Percentiles rank a stretch among this genome's conserved stretches.
Evolutionary conservation across 2,113 vertebrate genomes (phyloP).

Genomic region (Larimichthys polyactis): DNA sequence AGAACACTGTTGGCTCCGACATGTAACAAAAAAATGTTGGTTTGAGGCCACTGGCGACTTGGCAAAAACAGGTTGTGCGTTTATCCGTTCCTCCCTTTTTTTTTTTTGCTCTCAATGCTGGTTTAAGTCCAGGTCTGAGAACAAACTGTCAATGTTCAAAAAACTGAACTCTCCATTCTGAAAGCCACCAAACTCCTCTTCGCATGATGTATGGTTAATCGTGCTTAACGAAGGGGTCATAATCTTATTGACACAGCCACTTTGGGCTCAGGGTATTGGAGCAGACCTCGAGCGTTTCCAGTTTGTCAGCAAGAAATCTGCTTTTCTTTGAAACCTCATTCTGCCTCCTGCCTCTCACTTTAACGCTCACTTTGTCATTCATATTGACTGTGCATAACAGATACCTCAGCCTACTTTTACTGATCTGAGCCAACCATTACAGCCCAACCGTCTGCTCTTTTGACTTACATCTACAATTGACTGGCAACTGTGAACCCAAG

Average conservation of each 20-base stretch:
- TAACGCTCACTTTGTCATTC: conserved; percentile 10
- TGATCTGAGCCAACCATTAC: conserved; percentile 41
- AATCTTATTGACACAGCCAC: conserved; percentile 29
- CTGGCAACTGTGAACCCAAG: conserved; percentile 53
- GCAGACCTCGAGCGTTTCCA: conserved; percentile 17
- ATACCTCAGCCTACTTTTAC: conserved; percentile 25
- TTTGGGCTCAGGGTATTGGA: neutral
- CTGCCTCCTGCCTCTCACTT: conserved; percentile 19
- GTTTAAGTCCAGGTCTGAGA: conserved; percentile 52
- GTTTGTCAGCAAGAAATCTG: conserved; percentile 47
- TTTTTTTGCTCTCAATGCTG: conserved; percentile 6
- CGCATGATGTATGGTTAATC: conserved; percentile 14
- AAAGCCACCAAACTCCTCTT: conserved; percentile 32
- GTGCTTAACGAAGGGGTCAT: conserved; percentile 16
- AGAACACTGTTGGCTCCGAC: conserved; percentile 46
- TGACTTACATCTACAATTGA: conserved; percentile 65
- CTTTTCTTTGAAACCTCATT: conserved; percentile 36
- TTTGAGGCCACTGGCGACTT: conserved; percentile 61
- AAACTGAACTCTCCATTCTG: conserved; percentile 12
- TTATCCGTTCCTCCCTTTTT: conserved; percentile 34
- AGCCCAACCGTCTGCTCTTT: conserved; percentile 36
- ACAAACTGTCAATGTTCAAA: conserved; percentile 7
- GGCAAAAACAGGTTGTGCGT: conserved; percentile 57
- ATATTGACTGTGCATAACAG: conserved; percentile 17
- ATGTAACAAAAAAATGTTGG: conserved; percentile 45